Evolutionary conservation across 2,888 invertebrate genomes (phyloP), one percentile per base, ranked within the genome.

Genomic region (Exocentrus adspersus): DNA sequence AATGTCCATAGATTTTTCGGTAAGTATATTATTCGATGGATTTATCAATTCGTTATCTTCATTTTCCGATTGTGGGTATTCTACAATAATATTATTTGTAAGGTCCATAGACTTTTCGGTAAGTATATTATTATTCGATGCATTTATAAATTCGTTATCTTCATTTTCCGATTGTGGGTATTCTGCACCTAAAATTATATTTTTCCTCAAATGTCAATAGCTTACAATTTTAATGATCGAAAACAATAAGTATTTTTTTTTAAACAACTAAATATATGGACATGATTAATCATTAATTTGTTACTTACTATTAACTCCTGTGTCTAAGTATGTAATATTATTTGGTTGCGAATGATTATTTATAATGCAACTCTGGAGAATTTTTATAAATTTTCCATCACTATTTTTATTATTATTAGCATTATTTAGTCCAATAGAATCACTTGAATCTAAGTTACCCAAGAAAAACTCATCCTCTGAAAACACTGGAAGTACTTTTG

Each of bases 371-470:
- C n/a, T n/a, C n/a, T n/a, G n/a, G n/a, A n/a, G n/a, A n/a, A n/a
- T n/a, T n/a, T n/a, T n/a, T n/a, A n/a, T n/a, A n/a, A n/a, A n/a
- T n/a, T n/a, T n/a, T n/a, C n/a, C n/a, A n/a, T n/a, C n/a, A n/a
- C n/a, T n/a, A n/a, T n/a, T n/a, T n/a, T n/a, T n/a, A n/a, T n/a
- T n/a, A n/a, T n/a, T n/a, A n/a, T n/a, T n/a, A n/a, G n/a, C n/a
- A n/a, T n/a, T n/a, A n/a, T n/a, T n/a, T n/a, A n/a, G n/a, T n/a
- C n/a, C n/a, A n/a, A n/a, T n/a, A n/a, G n/a, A n/a, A n/a, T n/a
- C n/a, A n/a, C n/a, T n/a, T n/a, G n/a, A 60, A 43, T 43, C 43
- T 43, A 17, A 12, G 43, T 43, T 43, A 43, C 43, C 43, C 43
- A 43, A 43, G 43, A 43, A 43, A 43, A 17, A 7, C 43, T 43